Conservation (phyloP, 2,113 vertebrate genomes). For the Colistium nudipinnis region DNA sequence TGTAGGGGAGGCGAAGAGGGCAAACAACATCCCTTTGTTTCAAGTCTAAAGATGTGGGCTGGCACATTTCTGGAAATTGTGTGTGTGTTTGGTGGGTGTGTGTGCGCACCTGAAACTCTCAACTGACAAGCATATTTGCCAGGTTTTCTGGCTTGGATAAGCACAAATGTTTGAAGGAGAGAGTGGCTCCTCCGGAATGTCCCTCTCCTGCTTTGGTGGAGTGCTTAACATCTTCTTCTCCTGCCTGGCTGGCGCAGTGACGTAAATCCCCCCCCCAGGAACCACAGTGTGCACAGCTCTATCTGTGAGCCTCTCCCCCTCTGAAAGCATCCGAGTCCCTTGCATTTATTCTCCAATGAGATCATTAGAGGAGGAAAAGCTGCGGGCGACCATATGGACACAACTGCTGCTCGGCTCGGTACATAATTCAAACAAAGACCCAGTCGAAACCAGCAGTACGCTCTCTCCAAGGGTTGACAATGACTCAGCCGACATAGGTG, state of each 20-base stretch:
- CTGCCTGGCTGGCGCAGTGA: conserved; percentile 3
- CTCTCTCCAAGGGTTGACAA: conserved; percentile 26
- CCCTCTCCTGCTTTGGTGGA: conserved; percentile 11
- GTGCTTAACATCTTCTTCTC: conserved; percentile 20
- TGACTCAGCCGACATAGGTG: neutral
- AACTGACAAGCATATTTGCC: neutral
- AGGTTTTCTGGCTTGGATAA: neutral
- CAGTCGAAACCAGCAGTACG: conserved; percentile 21
- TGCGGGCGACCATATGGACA: conserved; percentile 73
- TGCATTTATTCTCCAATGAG: conserved; percentile 68
- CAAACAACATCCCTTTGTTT: conserved; percentile 7
- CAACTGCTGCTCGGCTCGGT: conserved; percentile 47
- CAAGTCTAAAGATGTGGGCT: conserved; percentile 13
- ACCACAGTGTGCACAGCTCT: conserved; percentile 26
- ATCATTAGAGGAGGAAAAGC: conserved; percentile 68
- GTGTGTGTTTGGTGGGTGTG: neutral
- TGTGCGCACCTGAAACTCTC: neutral
- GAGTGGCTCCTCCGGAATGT: neutral
- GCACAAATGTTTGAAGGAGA: conserved; percentile 4
- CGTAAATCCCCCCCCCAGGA: conserved; percentile 29
- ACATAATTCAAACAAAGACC: conserved; percentile 65
- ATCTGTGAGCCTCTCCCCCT: conserved; percentile 27
- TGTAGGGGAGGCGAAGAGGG: neutral
- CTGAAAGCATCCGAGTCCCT: conserved; percentile 37
- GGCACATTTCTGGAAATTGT: neutral